phyloP scores from a whole-genome alignment of 2,888 invertebrate genomes.

The Quadriops clusia region DNA sequence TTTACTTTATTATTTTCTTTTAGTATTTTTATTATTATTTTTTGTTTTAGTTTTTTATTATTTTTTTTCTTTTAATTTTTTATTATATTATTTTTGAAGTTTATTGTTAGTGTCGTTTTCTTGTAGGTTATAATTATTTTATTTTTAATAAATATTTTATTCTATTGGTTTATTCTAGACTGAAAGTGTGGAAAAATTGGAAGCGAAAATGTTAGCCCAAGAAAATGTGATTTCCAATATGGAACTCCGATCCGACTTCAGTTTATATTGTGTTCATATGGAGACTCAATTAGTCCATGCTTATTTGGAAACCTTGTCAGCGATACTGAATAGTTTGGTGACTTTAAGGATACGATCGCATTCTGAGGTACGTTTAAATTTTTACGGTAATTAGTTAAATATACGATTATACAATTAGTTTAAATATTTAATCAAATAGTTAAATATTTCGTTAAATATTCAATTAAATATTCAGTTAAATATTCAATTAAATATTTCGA shows the following conservation, averaged over 20 bases:
- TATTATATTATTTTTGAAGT: too few relatives aligned
- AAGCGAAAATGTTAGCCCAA: constrained; percentile 50
- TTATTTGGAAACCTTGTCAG: constrained; percentile 47
- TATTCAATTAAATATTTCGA: too few relatives aligned
- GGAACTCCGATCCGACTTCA: constrained; percentile 48
- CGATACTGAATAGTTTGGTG: constrained; percentile 45
- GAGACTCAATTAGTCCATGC: constrained; percentile 50
- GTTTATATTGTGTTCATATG: constrained; percentile 49
- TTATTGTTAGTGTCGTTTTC: too few relatives aligned
- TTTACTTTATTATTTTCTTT: too few relatives aligned
- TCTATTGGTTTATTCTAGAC: too few relatives aligned
- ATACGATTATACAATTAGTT: constrained; percentile 8
- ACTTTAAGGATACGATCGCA: constrained; percentile 43
- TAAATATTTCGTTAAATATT: constrained; percentile 4
- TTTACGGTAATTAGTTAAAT: constrained; percentile 6
- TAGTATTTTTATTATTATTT: too few relatives aligned
- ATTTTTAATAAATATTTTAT: too few relatives aligned
- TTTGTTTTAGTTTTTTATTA: too few relatives aligned
- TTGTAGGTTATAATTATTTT: too few relatives aligned
- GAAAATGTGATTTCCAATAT: constrained; percentile 50
- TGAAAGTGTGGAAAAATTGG: constrained; percentile 48
- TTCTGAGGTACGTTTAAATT: constrained; percentile 37
- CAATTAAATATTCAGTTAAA: too few relatives aligned
- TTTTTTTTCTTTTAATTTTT: too few relatives aligned
- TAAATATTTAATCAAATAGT: constrained; percentile 3